phyloP scores from a whole-genome alignment of 2,888 invertebrate genomes.

The Philereme vetulata region DNA sequence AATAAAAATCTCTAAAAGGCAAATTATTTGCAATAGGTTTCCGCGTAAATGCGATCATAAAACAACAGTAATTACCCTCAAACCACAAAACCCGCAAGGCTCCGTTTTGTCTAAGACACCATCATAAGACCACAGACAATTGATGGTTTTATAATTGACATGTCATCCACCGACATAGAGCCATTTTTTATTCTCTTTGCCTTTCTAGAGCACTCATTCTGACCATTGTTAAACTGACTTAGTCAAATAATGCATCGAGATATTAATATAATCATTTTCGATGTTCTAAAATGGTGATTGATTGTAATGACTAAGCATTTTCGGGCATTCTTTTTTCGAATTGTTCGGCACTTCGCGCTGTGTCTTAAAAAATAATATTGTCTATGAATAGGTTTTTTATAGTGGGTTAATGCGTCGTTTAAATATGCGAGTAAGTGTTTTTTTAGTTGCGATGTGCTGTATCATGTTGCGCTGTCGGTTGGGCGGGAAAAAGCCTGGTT shows the following conservation, averaged over 20 bases:
- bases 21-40: not conserved
- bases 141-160: constrained; percentile 79
- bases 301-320: constrained; percentile 74
- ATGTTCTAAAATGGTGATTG: constrained; percentile 79
- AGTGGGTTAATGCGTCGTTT: constrained; percentile 36
- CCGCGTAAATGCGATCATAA: not conserved
- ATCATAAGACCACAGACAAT: constrained; percentile 54
- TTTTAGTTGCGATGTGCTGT: constrained; percentile 13
- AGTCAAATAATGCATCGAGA: constrained; percentile 77
- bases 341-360: constrained; percentile 31
- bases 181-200: constrained; percentile 44
- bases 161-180: constrained; percentile 67
- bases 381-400: constrained; percentile 37
- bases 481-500: not conserved
- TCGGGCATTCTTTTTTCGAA: constrained; percentile 30
- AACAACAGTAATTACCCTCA: constrained; percentile 18
- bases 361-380: constrained; percentile 35
- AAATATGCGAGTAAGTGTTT: constrained; percentile 27
- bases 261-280: constrained; percentile 81
- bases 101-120: constrained; percentile 62
- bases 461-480: constrained; percentile 16
- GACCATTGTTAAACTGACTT: constrained; percentile 70
- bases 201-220: constrained; percentile 68
- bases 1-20: not conserved
- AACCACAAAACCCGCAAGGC: constrained; percentile 54